Evolutionary conservation across 2,888 invertebrate species (phyloP), one percentile per base, ranked within the genome.

Genomic region (Mesoligia furuncula): DNA sequence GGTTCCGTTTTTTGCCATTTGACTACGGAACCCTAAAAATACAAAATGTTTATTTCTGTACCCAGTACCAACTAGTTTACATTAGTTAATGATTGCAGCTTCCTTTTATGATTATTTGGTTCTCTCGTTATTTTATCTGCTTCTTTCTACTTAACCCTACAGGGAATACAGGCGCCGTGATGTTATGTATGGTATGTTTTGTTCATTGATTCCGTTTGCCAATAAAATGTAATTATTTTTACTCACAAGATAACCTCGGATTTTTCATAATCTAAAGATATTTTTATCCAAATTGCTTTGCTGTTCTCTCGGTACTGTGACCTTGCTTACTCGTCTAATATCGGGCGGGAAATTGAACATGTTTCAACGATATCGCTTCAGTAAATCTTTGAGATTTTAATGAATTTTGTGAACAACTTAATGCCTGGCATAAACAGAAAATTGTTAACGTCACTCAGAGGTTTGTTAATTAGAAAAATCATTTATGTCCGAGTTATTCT

Each of bases 341-440:
- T 80, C 67, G 61, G 77, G 78, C 61, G 80, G 87, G 83, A 86
- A 90, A 90, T 89, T 85, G 85, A 86, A 87, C 87, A 88, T 88
- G 85, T 85, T 88, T 86, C 83, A 85, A 74, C 71, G 73, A 83
- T 86, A 87, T 84, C 86, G 79, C 85, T 79, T 64, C 81, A 76
- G 85, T 88, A 86, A 86, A 88, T 88, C 87, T 87, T 84, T 57
- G 77, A 81, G 87, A 88, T 90, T 90, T 89, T 89, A 90, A 90
- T 90, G 83, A 89, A 89, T 87, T 89, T 88, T 74, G 77, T 73
- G 78, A 79, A 87, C 86, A 85, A 84, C 81, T 84, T 84, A 77
- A 85, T 85, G 72, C 73, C 72, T 75, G 85, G 80, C 75, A 79
- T 79, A 79, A 86, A 85, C 85, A 85, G 81, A 84, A 84, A 81